These are phyloP conservation scores for Tenodera sinensis DNA, from an alignment of 2,888 invertebrate species.

Conservation along the genomic window DNA sequence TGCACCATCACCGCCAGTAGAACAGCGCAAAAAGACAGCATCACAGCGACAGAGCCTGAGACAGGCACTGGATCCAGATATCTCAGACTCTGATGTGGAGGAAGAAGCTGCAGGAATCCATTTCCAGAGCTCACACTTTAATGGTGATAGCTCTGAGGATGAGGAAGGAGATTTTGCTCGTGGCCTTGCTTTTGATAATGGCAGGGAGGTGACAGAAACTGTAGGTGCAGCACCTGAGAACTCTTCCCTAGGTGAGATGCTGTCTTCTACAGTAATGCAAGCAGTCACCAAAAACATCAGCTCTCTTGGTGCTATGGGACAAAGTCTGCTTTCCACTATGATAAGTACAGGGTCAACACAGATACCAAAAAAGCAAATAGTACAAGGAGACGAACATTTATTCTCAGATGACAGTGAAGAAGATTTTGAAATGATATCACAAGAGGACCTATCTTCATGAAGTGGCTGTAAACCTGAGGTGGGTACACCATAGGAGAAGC, in stretches of 20 bases:
- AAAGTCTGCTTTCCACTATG: slow-evolving; percentile 25
- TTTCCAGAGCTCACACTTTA: slow-evolving; percentile 46
- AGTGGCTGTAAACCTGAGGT: background rate
- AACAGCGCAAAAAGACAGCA: background rate
- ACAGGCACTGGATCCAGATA: slow-evolving; percentile 11
- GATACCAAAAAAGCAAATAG: background rate
- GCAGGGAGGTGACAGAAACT: background rate
- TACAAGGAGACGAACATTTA: background rate
- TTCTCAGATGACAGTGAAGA: slow-evolving; percentile 27
- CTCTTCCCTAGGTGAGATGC: slow-evolving; percentile 14
- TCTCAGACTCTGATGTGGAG: slow-evolving; percentile 32
- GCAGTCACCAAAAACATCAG: slow-evolving; percentile 23
- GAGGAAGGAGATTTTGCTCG: slow-evolving; percentile 42
- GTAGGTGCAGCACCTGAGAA: background rate
- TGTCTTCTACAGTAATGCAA: slow-evolving; percentile 12
- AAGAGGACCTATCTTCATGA: slow-evolving; percentile 31
- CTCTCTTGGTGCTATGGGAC: slow-evolving; percentile 21
- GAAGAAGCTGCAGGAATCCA: slow-evolving; percentile 44
- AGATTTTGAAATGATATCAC: slow-evolving; percentile 34
- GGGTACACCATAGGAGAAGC: slow-evolving; percentile 4
- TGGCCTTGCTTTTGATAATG: slow-evolving; percentile 38
- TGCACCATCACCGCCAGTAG: background rate
- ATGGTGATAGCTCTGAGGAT: slow-evolving; percentile 43
- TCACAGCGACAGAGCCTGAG: slow-evolving; percentile 35
- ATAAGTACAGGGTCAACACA: slow-evolving; percentile 10